phyloP scores from a whole-genome alignment of 1,140 invertebrate species.

The Physella acuta region DNA sequence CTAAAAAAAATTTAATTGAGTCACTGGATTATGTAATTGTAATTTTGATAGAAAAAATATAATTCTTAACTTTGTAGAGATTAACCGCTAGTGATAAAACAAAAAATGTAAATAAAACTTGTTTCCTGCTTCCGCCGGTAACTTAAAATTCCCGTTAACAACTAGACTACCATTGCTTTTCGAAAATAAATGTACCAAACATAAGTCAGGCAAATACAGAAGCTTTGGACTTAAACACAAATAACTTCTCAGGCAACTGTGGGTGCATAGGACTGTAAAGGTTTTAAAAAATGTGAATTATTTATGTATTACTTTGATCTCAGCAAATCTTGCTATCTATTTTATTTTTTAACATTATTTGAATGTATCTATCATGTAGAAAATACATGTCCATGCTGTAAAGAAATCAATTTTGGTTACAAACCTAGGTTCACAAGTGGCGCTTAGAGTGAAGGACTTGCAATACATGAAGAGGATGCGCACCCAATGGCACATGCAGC shows the following conservation, averaged over 20 bases:
- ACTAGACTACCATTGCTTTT: no score
- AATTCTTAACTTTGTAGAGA: no score
- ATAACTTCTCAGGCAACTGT: not conserved
- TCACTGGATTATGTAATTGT: no score
- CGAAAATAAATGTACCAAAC: no score
- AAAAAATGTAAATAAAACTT: no score
- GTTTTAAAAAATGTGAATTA: not conserved
- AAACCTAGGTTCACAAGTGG: slow-evolving; percentile 60
- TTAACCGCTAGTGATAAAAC: no score
- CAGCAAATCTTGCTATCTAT: not conserved
- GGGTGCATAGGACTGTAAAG: not conserved
- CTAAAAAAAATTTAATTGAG: no score
- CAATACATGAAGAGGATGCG: slow-evolving; percentile 81
- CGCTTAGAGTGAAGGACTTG: slow-evolving; percentile 76
- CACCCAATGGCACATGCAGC: slow-evolving; percentile 72
- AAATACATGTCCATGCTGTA: not conserved
- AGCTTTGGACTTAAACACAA: no score
- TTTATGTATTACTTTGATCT: not conserved
- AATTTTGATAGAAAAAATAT: no score
- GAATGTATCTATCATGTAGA: not conserved
- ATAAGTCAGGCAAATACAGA: no score
- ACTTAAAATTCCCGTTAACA: no score
- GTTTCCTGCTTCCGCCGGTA: no score
- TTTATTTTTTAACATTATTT: not conserved
- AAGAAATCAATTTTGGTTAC: slow-evolving; percentile 14